A percentile compares a stretch with the other conserved stretches of the same genome.
Conservation (phyloP, 2,888 invertebrate species). For the Himalopsyche tibetana region DNA sequence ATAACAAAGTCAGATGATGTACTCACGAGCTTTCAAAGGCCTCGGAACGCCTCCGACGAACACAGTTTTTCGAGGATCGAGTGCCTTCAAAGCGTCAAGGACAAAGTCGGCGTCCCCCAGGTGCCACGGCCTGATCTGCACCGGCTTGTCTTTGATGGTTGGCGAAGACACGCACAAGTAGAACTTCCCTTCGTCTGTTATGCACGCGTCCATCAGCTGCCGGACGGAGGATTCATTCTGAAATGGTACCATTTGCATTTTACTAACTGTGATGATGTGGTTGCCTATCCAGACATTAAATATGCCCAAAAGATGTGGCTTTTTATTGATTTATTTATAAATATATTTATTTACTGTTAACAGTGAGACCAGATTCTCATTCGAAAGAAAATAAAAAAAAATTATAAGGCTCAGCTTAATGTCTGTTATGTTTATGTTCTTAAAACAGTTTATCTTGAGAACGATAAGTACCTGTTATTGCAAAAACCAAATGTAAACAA, state of each 20-base stretch:
- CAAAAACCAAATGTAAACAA: no score
- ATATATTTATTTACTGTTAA: no score
- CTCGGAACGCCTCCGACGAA: conserved; percentile 99
- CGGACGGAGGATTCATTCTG: conserved; percentile 98
- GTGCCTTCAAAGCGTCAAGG: conserved; percentile 94
- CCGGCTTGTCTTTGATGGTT: conserved; percentile 99
- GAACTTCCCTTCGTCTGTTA: conserved; percentile 97
- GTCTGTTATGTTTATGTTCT: no score
- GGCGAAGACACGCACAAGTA: conserved; percentile 99
- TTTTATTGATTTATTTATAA: no score
- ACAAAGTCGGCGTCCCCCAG: conserved; percentile 98
- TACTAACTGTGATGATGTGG: background rate
- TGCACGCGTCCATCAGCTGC: conserved; percentile 97
- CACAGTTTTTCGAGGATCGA: conserved; percentile 97
- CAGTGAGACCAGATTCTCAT: no score
- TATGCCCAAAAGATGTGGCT: no score
- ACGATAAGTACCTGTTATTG: no score
- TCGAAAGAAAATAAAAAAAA: no score
- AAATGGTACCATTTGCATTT: conserved; percentile 65
- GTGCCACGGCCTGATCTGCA: conserved; percentile 98
- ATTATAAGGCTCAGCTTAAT: no score
- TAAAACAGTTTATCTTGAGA: no score
- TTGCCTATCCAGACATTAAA: no score
- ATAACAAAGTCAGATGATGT: conserved; percentile 71
- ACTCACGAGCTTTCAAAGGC: conserved; percentile 89